phyloP scores from a whole-genome alignment of 2,797 vertebrate species.

The Parauchenoglanis punctatus region DNA sequence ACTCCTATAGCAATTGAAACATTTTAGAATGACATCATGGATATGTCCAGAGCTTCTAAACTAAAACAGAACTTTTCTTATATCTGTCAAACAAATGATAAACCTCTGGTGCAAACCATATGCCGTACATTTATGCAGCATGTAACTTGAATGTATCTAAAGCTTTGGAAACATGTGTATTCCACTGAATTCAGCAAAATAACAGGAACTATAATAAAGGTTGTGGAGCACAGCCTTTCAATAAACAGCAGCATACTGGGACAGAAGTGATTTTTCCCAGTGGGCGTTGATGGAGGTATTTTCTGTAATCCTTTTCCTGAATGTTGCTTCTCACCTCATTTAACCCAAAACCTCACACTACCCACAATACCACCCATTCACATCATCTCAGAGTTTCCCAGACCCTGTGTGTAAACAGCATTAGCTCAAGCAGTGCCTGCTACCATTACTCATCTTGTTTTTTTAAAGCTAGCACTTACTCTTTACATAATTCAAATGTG shows the following conservation, averaged over 20 bases:
- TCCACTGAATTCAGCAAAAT: neutral
- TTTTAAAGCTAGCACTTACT: too few relatives aligned
- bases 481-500: too few relatives aligned
- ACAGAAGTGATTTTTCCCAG: neutral
- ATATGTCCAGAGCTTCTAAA: neutral
- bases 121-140: neutral
- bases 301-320: neutral
- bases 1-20: neutral
- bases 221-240: neutral
- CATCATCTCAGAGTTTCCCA: neutral
- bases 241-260: neutral
- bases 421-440: neutral
- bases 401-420: conserved; percentile 1
- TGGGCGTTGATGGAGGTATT: neutral
- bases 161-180: neutral
- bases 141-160: neutral
- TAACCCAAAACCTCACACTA: neutral
- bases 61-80: neutral
- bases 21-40: neutral
- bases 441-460: neutral
- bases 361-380: neutral
- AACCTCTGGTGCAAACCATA: neutral
- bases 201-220: neutral
- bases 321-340: neutral
- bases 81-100: neutral